These are phyloP conservation scores for Ceryle rudis DNA, from an alignment of 2,797 vertebrate species.

Conservation along the genomic window DNA sequence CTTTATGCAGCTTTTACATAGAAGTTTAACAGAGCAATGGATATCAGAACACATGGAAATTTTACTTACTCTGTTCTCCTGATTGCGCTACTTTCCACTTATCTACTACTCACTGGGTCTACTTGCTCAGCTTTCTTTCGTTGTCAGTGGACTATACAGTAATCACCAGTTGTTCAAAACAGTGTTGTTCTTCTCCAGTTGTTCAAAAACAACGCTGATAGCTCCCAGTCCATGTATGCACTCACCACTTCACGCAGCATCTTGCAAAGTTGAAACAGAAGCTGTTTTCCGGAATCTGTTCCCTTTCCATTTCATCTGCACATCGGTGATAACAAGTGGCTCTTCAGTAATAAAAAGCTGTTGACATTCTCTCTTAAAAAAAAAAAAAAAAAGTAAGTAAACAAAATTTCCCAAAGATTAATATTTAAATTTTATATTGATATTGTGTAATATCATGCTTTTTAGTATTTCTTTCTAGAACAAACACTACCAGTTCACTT, in stretches of 20 bases:
- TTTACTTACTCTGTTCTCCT: not conserved
- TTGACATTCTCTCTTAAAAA: not conserved
- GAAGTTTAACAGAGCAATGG: not conserved
- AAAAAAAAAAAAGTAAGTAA: not conserved
- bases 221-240: not conserved
- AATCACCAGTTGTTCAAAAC: not conserved
- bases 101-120: not conserved
- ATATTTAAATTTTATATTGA: not conserved
- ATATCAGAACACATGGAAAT: not conserved
- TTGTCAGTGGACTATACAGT: not conserved
- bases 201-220: not conserved
- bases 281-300: not conserved
- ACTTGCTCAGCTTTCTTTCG: not conserved
- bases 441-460: not conserved
- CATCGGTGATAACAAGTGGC: not conserved
- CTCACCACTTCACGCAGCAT: constrained; percentile 52
- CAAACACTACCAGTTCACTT: not conserved
- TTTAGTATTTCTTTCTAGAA: not conserved
- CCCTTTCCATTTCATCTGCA: constrained; percentile 33
- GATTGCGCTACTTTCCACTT: not conserved
- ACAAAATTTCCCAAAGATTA: not conserved
- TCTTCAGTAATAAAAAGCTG: constrained; percentile 6
- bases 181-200: not conserved
- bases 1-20: not conserved
- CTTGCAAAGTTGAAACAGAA: constrained; percentile 20